Base-by-base conservation (phyloP, 2,888 invertebrate species). In the Polymixis lichenea region DNA sequence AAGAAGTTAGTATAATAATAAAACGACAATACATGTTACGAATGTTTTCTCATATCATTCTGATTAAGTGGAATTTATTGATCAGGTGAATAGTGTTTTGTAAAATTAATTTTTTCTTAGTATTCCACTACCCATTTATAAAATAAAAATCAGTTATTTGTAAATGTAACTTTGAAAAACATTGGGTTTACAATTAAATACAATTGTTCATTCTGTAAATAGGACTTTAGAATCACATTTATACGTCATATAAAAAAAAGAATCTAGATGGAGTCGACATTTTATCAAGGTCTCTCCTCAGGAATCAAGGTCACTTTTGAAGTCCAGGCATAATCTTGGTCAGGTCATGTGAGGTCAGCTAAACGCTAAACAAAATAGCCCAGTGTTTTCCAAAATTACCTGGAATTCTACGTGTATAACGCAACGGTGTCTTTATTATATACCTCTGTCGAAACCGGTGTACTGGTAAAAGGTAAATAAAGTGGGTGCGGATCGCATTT, bases 21-120 rank as follows among this genome's bases (percentile, higher is more conserved):
- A 93, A 87, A 87, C 85, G 96, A 96, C 96, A 96, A 96, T 96
- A 96, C 95, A 92, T 92, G 93, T 93, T 95, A 95, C 92, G 92
- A 93, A 92, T 62, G 70, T 75, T 91, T 90, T 93, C 90, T 95
- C 94, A 95, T 95, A 95, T 95, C 93, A 94, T 92, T 91, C 87
- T 87, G 79, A 77, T 90, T 89, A 90, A 89, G 87, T 84, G 84
- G 70, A 62, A 43, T 84, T 80, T 80, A 65, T 80, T 76, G 60
- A 0, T 77, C 62, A 28, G 46, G 60, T 77, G 53, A 66, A 72
- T 82, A 79, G 76, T 66, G 72, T 74, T 72, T 75, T 79, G 77
- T 80, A 70, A 62, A 60, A 0, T 62, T 65, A 28, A 76, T 32
- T 38, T 58, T 38, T 72, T 70, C 3, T 51, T 70, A 61, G 22